Conservation (phyloP, 2,113 vertebrate species). For the Tenrec ecaudatus region DNA sequence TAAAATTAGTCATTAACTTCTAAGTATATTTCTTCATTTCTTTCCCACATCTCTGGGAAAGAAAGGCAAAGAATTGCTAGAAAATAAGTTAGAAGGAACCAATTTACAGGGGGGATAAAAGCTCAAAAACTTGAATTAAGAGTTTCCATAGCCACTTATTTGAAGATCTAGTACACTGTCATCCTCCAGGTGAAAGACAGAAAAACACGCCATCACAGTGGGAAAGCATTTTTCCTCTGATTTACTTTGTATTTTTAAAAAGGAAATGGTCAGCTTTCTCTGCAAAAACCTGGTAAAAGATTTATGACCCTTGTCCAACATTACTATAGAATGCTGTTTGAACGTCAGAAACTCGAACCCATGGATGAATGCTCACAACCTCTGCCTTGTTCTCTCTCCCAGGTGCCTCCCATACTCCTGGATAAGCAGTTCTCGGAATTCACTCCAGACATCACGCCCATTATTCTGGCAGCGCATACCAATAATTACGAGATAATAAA, state of each 20-base stretch:
- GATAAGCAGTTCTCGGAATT: constrained; percentile 98
- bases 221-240: not conserved
- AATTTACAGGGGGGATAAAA: not conserved
- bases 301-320: not conserved
- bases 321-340: not conserved
- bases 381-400: constrained; percentile 67
- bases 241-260: not conserved
- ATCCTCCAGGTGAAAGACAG: constrained; percentile 29
- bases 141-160: not conserved
- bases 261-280: not conserved
- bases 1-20: not conserved
- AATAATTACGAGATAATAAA: constrained; percentile 99
- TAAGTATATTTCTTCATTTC: constrained; percentile 8
- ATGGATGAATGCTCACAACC: not conserved
- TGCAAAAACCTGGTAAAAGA: not conserved
- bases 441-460: constrained; percentile 98
- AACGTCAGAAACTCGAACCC: not conserved
- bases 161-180: constrained; percentile 25
- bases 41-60: not conserved
- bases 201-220: not conserved
- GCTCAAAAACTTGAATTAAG: not conserved
- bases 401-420: constrained; percentile 96
- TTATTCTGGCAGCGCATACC: constrained; percentile 98
- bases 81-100: not conserved
- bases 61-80: not conserved